Conservation (phyloP, 1,140 invertebrate genomes). For the Luehdorfia chinensis region DNA sequence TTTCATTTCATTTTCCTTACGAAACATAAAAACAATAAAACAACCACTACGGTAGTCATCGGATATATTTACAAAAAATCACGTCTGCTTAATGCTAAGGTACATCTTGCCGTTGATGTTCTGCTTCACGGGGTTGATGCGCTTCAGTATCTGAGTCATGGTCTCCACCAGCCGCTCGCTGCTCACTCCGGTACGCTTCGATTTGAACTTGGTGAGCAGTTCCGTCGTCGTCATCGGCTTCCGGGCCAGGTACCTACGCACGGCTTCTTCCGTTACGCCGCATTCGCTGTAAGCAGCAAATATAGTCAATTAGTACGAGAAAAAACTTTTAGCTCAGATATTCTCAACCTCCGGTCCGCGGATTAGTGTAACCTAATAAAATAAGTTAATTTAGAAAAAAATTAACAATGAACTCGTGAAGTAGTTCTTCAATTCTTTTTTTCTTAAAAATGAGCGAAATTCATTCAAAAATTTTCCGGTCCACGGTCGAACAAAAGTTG, state of each 20-base stretch:
- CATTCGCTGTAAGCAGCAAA: slow-evolving; percentile 80
- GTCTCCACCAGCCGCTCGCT: slow-evolving; percentile 93
- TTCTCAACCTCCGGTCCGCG: neutral
- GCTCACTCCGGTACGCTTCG: slow-evolving; percentile 93
- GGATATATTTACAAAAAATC: slow-evolving; percentile 34
- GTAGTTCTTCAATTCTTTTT: no score
- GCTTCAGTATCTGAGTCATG: slow-evolving; percentile 96
- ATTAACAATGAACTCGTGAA: no score
- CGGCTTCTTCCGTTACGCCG: slow-evolving; percentile 95
- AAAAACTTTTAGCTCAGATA: no score
- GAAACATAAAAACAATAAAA: no score
- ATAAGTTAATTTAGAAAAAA: no score
- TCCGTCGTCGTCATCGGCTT: slow-evolving; percentile 98
- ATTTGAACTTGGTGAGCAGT: slow-evolving; percentile 95
- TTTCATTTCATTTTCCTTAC: no score
- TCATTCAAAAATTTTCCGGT: no score
- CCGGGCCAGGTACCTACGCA: slow-evolving; percentile 93
- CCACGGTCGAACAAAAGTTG: no score
- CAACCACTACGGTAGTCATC: no score
- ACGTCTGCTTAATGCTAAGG: slow-evolving; percentile 85
- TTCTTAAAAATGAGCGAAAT: no score
- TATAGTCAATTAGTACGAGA: neutral
- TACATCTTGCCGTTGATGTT: slow-evolving; percentile 97
- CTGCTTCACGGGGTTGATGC: slow-evolving; percentile 95
- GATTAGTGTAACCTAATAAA: neutral